These are phyloP conservation scores for Cyrtodaria siliqua DNA, from an alignment of 2,888 invertebrate species.

Conservation along the genomic window DNA sequence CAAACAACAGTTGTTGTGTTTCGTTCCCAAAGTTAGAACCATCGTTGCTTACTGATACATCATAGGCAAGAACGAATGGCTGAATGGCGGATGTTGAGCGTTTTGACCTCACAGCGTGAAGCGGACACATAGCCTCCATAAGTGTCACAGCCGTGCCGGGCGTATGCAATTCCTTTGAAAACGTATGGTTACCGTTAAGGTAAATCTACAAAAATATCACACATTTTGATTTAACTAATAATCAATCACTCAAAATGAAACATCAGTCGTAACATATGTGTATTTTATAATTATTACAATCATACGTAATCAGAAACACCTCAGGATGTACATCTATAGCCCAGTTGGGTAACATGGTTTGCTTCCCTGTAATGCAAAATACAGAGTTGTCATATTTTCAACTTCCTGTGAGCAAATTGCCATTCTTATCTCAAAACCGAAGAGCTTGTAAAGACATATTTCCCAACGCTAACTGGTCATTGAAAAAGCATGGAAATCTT, in stretches of 20 bases:
- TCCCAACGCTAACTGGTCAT: no score
- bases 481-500: no score
- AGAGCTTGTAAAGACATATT: no score
- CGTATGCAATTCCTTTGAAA: not conserved
- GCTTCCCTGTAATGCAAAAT: no score
- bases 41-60: conserved; percentile 11
- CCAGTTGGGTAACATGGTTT: no score
- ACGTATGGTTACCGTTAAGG: not conserved
- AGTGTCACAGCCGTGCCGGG: not conserved
- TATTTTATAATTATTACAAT: no score
- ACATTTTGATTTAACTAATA: not conserved
- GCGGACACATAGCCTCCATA: not conserved
- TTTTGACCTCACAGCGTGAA: not conserved
- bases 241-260: not conserved
- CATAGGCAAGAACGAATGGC: conserved; percentile 6
- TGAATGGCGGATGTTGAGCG: not conserved
- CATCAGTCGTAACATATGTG: no score
- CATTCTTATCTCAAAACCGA: no score
- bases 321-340: no score
- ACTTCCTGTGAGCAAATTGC: no score
- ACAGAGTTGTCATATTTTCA: no score
- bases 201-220: not conserved
- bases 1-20: not conserved
- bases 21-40: conserved; percentile 2
- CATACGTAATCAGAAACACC: no score